These are phyloP conservation scores for Ceratotherium simum DNA, from an alignment of 2,113 vertebrate genomes.

Conservation along the genomic window DNA sequence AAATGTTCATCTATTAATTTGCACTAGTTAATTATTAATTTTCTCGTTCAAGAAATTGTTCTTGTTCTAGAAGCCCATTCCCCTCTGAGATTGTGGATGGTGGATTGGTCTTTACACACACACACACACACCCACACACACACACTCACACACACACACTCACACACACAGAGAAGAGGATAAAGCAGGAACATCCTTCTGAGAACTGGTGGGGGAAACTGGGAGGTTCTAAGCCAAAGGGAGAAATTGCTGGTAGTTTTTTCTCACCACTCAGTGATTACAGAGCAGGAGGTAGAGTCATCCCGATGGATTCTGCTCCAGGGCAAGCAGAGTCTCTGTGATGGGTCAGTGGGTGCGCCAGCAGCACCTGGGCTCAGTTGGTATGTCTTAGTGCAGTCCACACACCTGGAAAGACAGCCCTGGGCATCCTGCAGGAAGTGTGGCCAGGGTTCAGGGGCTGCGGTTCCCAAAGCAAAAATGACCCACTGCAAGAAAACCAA, in stretches of 20 bases:
- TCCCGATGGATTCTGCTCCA: background rate
- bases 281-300: background rate
- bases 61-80: background rate
- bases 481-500: background rate
- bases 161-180: background rate
- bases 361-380: background rate
- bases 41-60: background rate
- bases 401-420: background rate
- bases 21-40: background rate
- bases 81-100: background rate
- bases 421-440: background rate
- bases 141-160: too few relatives aligned
- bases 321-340: background rate
- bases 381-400: background rate
- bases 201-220: background rate
- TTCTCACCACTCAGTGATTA: background rate
- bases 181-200: background rate
- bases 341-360: too few relatives aligned
- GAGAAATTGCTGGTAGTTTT: background rate
- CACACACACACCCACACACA: too few relatives aligned
- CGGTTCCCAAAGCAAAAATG: background rate
- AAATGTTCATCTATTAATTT: background rate
- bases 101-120: background rate
- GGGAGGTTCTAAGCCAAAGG: background rate
- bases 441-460: background rate